Evolutionary conservation across 2,797 vertebrate species (phyloP), one percentile per base, ranked within the genome.

Genomic region (Xiphorhynchus erythropygius): DNA sequence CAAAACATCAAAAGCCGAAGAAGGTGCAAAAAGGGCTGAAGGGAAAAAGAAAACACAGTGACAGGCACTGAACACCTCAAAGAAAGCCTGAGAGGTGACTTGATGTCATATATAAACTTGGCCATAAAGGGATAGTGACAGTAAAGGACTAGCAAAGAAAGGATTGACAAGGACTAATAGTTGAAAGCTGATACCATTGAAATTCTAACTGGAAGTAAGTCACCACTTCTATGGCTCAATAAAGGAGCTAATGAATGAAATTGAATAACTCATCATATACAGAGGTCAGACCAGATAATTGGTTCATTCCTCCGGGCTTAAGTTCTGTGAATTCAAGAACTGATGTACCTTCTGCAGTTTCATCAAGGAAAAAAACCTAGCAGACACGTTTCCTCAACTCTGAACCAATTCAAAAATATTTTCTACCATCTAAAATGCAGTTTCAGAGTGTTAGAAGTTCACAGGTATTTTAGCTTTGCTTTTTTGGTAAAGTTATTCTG

Each of bases 241-340:
- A 89, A 76, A 87, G 41, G 46, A 71, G 10, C 70, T 89, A 90
- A 92, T 92, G 86, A 92, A 64, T 90, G 88, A 90, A 93, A 93
- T 96, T 37, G 84, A 83, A 50, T 93, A 94, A 83, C 77, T 83
- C 1, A 3, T 77, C 33, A 64, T 65, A 70, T 67, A 50, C 30
- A 84, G 46, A 90, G 60, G 86, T 95, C 68, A 89, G 64, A 85
- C 18, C 27, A 80, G 84, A 85, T 94, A 93, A 94, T 87, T 74
- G 81, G 7, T 63, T 95, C 41, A 46, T 85, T 93, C 52, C 47
- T 92, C 68, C 53, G 75, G 8, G 75, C 27, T 90, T 74, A 23
- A 57, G 17, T 86, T 93, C 60, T 86, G 25, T 89, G 65, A 77
- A 71, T 89, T 28, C 28, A 78, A 75, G 49, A 83, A 50, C 33